phyloP scores from a whole-genome alignment of 2,797 vertebrate genomes.

The Peromyscus attwateri region DNA sequence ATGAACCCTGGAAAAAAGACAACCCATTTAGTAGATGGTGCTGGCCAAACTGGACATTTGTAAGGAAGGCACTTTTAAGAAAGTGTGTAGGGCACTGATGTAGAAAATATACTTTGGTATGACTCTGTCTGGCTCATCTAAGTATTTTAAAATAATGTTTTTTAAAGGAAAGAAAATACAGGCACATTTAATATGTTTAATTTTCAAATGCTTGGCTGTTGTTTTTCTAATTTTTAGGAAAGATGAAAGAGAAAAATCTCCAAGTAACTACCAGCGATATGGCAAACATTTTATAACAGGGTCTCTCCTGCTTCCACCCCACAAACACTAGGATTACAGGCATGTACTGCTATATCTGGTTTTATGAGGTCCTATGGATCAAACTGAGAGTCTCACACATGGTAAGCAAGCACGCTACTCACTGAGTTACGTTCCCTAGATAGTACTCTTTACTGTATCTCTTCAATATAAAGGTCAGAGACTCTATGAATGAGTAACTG shows the following conservation, averaged over 20 bases:
- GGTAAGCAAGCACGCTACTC: not conserved
- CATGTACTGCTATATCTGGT: not conserved
- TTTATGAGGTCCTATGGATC: not conserved
- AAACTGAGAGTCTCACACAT: not conserved
- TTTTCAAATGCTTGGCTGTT: not conserved
- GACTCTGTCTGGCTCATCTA: not conserved
- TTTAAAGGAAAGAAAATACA: not conserved
- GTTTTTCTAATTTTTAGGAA: slow-evolving; percentile 32
- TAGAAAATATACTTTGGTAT: not conserved
- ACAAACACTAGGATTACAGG: not conserved
- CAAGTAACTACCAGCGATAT: not conserved
- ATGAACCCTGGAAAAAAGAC: not conserved
- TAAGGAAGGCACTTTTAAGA: not conserved
- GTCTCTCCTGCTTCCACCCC: not conserved
- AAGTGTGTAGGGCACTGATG: not conserved
- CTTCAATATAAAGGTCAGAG: slow-evolving; percentile 49
- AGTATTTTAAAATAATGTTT: slow-evolving; percentile 52
- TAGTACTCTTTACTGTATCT: not conserved
- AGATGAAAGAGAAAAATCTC: slow-evolving; percentile 2
- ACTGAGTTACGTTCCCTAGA: not conserved
- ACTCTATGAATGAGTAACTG: slow-evolving; percentile 33
- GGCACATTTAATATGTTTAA: not conserved
- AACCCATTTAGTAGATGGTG: not conserved
- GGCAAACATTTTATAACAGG: not conserved
- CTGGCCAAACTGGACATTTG: not conserved